Percentiles rank a stretch among this genome's conserved stretches.
Evolutionary conservation across 2,888 invertebrate genomes (phyloP).

Genomic region (Caenorhabditis sp.): DNA sequence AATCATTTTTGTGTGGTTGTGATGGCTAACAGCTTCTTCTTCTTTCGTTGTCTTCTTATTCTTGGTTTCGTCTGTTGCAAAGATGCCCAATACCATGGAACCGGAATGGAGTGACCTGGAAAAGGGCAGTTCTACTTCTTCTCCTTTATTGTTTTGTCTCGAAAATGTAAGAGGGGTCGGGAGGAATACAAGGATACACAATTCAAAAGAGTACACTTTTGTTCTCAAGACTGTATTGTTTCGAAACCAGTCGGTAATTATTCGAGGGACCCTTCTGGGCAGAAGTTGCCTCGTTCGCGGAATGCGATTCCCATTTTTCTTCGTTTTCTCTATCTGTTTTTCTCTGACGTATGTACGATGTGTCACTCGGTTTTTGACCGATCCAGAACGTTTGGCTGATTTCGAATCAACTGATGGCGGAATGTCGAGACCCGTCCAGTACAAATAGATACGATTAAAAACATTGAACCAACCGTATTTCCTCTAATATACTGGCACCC

Average conservation of each 20-base stretch:
- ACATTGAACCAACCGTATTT: too few species aligned
- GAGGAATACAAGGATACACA: constrained; percentile 46
- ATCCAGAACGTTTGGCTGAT: constrained; percentile 33
- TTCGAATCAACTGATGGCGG: constrained; percentile 9
- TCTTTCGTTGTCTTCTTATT: background rate
- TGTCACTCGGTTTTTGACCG: constrained; percentile 29
- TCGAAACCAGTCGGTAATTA: constrained; percentile 55
- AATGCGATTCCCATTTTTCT: background rate
- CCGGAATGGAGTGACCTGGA: constrained; percentile 44
- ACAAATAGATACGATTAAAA: background rate
- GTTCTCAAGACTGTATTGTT: constrained; percentile 41
- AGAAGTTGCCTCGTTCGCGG: constrained; percentile 35
- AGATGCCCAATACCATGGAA: constrained; percentile 25
- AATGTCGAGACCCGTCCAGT: background rate
- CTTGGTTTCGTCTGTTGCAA: constrained; percentile 45
- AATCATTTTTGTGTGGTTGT: constrained; percentile 37
- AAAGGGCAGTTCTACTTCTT: constrained; percentile 38
- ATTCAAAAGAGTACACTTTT: constrained; percentile 49
- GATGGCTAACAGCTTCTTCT: constrained; percentile 12
- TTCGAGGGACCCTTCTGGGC: constrained; percentile 17
- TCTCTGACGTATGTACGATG: constrained; percentile 3
- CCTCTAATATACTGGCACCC: too few species aligned
- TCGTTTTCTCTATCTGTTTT: background rate
- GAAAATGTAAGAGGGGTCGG: constrained; percentile 13
- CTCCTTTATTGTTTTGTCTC: constrained; percentile 46